Conservation (phyloP, 1,140 invertebrate genomes). For the Papilio helenus region DNA sequence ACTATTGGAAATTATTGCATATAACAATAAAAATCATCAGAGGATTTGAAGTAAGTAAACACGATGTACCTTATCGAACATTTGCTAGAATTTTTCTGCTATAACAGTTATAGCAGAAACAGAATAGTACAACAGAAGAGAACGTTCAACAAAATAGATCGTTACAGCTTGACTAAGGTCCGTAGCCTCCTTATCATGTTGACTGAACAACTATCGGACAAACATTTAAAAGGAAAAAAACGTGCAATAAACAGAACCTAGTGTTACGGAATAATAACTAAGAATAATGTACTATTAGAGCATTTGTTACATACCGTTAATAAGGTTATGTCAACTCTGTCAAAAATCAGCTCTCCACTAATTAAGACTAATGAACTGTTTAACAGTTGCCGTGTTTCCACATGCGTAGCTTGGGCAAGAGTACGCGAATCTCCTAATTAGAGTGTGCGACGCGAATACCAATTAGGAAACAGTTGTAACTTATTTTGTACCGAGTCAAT, state of each 20-base stretch:
- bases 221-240: too few species aligned
- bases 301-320: constrained; percentile 7
- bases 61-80: too few species aligned
- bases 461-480: constrained; percentile 6
- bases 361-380: constrained; percentile 25
- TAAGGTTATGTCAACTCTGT: constrained; percentile 5
- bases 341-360: constrained; percentile 18
- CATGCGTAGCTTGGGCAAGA: neutral
- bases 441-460: neutral
- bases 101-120: too few species aligned
- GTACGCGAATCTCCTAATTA: constrained; percentile 14
- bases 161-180: too few species aligned
- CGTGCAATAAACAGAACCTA: too few species aligned
- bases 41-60: neutral
- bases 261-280: neutral
- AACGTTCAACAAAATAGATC: too few species aligned
- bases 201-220: neutral
- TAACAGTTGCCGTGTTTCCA: neutral
- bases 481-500: neutral
- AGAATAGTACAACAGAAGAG: too few species aligned
- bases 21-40: neutral
- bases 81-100: too few species aligned
- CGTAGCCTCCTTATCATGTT: too few species aligned
- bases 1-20: neutral
- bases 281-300: neutral